Base-by-base conservation (phyloP, 2,797 vertebrate genomes). In the Notamacropus eugenii region DNA sequence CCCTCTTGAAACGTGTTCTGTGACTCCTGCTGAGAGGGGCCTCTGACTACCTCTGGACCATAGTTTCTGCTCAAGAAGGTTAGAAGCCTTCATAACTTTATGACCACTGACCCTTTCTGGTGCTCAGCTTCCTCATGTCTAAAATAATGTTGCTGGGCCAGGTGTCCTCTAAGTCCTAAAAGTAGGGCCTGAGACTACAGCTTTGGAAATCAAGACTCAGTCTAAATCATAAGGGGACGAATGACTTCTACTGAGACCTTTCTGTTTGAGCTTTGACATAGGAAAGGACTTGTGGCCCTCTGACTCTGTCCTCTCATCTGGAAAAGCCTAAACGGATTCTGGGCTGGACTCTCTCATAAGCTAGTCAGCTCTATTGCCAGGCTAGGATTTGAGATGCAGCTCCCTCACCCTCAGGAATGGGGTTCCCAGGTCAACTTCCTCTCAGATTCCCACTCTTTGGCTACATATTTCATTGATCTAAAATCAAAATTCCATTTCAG, bases 101-200 rank as follows among this genome's bases (percentile, higher is more conserved):
- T 28, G 9, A 87, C 24, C 22, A 46, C 2, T 87, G 40, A 10
- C 40, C 62, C 31, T 58, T 31, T 93, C 90, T 11, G 34, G 87
- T 91, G 27, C 90, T 94, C 92, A 92, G 55, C 28, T 74, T 93
- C 96, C 55, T 74, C 40, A 31, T 27, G 40, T 82, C 16, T 95
- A 58, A 94, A 91, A 92, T 91, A 57, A 87, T 52, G 92, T 50
- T 54, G 91, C 31, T 74, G 67, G 27, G 55, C 93, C 57, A 0
- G 10, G 14, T 40, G 58, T 52, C 29, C 55, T 57, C 31, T 50
- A 5, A 82, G 90, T 16, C 40, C 92, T 90, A 82, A 34, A 52
- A 50, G 28, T 58, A 31, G 56, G 62, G 22, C 12, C 40, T 62
- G 50, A 22, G 67, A 54, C 91, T 59, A 67, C 55, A 11, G 19